These are phyloP conservation scores for Acanthacorydalis orientalis DNA, from an alignment of 2,888 invertebrate species.

Conservation along the genomic window DNA sequence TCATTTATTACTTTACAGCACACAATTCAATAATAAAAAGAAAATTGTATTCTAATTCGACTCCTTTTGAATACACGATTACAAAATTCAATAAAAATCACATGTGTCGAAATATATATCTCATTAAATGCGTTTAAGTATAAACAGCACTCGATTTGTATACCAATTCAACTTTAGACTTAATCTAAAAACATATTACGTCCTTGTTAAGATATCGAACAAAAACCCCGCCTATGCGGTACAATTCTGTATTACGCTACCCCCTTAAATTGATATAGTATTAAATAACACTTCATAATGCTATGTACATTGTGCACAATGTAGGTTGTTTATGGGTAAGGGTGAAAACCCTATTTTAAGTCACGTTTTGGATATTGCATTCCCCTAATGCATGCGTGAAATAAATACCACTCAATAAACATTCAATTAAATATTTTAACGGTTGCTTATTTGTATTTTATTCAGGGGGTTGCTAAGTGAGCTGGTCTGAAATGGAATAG, in stretches of 20 bases:
- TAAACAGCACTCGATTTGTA: too few relatives aligned
- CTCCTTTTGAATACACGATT: too few relatives aligned
- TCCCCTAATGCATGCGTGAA: constrained; percentile 4
- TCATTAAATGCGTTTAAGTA: too few relatives aligned
- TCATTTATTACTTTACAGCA: too few relatives aligned
- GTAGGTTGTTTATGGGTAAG: neutral
- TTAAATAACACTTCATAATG: constrained; percentile 1
- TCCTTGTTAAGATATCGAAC: neutral
- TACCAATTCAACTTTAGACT: too few relatives aligned
- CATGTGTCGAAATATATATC: too few relatives aligned
- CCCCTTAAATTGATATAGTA: neutral
- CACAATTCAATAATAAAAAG: too few relatives aligned
- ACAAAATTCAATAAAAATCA: too few relatives aligned
- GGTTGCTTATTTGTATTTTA: neutral
- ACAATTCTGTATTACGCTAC: neutral
- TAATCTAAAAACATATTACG: too few relatives aligned
- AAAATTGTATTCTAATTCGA: too few relatives aligned
- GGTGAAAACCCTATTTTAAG: neutral
- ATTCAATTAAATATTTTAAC: constrained; percentile 4
- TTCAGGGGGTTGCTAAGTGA: neutral
- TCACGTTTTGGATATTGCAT: constrained; percentile 2
- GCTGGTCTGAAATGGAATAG: too few relatives aligned
- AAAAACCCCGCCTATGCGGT: neutral
- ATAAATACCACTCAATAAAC: constrained; percentile 4
- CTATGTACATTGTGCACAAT: neutral